phyloP scores from a whole-genome alignment of 2,797 vertebrate genomes.

The Strix occidentalis region DNA sequence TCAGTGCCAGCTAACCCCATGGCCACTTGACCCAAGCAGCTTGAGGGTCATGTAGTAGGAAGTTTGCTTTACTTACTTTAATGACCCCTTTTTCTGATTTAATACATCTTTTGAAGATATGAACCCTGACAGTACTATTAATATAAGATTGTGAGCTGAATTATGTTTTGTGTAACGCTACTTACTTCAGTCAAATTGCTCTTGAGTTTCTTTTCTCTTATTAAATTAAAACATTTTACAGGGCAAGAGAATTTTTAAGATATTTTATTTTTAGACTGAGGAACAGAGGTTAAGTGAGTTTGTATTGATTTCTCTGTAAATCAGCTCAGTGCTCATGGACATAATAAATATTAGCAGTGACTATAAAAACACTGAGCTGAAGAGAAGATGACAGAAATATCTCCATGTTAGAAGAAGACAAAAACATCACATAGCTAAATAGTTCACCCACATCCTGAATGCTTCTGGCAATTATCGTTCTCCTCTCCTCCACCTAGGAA shows the following conservation, averaged over 20 bases:
- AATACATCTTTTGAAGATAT: neutral
- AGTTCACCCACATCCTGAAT: neutral
- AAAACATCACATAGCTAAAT: neutral
- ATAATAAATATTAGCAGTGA: neutral
- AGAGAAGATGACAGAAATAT: neutral
- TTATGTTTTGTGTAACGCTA: neutral
- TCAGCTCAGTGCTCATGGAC: neutral
- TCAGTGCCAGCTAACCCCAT: neutral
- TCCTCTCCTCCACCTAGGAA: neutral
- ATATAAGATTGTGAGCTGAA: neutral
- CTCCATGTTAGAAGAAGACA: neutral
- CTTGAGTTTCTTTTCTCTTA: neutral
- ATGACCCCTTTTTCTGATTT: neutral
- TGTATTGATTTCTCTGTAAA: neutral
- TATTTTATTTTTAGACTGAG: neutral
- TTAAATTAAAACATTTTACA: neutral
- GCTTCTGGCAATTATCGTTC: neutral
- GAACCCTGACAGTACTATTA: neutral
- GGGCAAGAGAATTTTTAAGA: neutral
- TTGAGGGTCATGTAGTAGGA: neutral
- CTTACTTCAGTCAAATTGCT: neutral
- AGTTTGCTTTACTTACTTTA: neutral
- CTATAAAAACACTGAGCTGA: neutral
- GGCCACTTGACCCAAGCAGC: neutral
- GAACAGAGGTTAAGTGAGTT: neutral